phyloP scores from a whole-genome alignment of 1,140 invertebrate species.

The Ceratitis capitata region DNA sequence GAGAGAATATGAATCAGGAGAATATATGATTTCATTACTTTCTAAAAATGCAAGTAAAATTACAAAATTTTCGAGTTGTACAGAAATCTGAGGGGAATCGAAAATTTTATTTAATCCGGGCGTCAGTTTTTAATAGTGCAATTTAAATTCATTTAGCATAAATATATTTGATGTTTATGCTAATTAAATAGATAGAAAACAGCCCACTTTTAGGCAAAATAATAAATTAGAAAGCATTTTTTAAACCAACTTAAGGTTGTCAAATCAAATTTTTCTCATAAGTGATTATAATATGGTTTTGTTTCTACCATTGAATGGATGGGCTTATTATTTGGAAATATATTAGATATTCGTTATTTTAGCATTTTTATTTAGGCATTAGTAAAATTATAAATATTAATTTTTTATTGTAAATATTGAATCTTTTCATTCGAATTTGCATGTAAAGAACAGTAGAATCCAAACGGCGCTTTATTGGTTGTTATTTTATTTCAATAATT shows the following conservation, averaged over 20 bases:
- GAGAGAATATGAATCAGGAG: neutral
- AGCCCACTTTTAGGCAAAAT: neutral
- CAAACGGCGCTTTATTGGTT: neutral
- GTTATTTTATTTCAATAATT: conserved; percentile 1
- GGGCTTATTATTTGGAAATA: neutral
- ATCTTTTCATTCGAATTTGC: neutral
- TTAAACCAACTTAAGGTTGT: neutral
- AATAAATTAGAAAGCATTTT: conserved; percentile 27
- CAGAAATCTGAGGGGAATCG: no score
- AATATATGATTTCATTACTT: neutral
- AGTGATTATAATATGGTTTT: neutral
- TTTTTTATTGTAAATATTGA: conserved; percentile 3
- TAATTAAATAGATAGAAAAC: neutral
- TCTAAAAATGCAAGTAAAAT: neutral
- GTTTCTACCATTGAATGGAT: neutral
- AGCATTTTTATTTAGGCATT: neutral
- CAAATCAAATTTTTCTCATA: neutral
- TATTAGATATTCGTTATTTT: neutral
- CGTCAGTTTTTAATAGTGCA: no score
- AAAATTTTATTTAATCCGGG: no score
- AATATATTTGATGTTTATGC: neutral
- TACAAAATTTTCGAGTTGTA: neutral
- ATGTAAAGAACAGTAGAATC: conserved; percentile 11
- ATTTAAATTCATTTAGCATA: neutral
- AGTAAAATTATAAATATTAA: conserved; percentile 4